Conservation (phyloP, 2,888 invertebrate genomes). For the Trachelus stipa region DNA sequence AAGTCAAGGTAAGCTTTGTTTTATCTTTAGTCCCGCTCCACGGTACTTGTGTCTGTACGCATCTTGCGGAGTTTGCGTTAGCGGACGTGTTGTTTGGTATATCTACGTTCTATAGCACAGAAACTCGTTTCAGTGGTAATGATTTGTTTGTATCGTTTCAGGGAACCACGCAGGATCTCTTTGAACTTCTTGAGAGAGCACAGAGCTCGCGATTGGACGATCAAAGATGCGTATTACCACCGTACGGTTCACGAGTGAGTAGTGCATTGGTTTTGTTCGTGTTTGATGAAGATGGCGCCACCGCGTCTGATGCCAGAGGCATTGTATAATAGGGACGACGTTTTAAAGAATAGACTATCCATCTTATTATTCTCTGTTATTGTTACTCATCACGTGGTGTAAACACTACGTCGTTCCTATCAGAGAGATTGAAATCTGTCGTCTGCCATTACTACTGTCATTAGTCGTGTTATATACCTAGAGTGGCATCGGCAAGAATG, state of each 20-base stretch:
- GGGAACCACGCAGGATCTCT: constrained; percentile 78
- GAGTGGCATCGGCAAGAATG: neutral
- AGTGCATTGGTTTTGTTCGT: neutral
- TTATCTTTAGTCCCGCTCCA: neutral
- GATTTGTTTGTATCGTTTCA: constrained; percentile 33
- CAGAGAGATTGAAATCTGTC: neutral
- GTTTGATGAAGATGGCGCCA: neutral
- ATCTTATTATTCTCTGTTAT: neutral
- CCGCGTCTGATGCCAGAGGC: neutral
- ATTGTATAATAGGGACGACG: neutral
- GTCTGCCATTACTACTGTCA: neutral
- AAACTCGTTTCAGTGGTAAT: neutral
- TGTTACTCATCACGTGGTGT: neutral
- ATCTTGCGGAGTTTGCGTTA: neutral
- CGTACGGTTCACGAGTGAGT: constrained; percentile 89
- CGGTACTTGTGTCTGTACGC: neutral
- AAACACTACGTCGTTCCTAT: neutral
- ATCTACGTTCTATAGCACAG: neutral
- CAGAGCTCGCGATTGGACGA: constrained; percentile 96
- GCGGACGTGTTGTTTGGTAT: neutral
- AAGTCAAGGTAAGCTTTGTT: constrained; percentile 49
- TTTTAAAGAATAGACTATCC: neutral
- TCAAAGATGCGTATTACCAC: constrained; percentile 95
- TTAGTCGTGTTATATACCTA: neutral
- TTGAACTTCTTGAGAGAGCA: constrained; percentile 93